Evolutionary conservation across 2,113 vertebrate genomes (phyloP), one percentile per base, ranked within the genome.

Genomic region (Melanostigma gelatinosum): DNA sequence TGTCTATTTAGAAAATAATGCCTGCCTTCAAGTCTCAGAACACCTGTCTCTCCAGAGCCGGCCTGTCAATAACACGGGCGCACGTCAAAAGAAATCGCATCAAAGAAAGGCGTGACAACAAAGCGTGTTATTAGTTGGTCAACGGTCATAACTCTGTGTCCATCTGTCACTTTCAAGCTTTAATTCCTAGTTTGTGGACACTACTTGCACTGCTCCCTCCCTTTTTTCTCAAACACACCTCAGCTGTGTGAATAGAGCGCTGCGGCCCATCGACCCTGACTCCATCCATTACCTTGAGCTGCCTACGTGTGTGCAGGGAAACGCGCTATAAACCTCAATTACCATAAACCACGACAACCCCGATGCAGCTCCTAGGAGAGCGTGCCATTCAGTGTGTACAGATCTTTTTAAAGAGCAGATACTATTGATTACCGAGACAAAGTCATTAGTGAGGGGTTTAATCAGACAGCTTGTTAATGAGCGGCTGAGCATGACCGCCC

Each of bases 391-490:
- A 79, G 0, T 86, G 85, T 83, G 84, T 85, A 57, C 85, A 89
- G 84, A 90, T 73, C 84, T 89, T 91, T 92, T 87, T 80, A 92
- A 89, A 91, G 84, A 90, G 88, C 91, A 89, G 82, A 90, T 85
- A 90, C 84, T 90, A 94, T 95, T 93, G 93, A 94, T 94, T 92
- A 90, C 75, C 27, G 38, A 86, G 92, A 89, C 92, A 89, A 75
- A 87, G 92, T 94, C 93, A 94, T 94, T 94, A 94, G 92, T 29
- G 70, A 65, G 81, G 88, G 91, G 90, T 93, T 94, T 93, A 89
- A 93, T 93, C 91, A 87, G 87, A 89, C 91, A 91, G 85, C 90
- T 92, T 92, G 93, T 94, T 94, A 93, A 93, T 89, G 88, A 93
- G 89, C 84, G 61, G 62, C 82, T 77, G 84, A 87, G 89, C 89